Conservation (phyloP, 1,140 invertebrate species). For the Drosophila tsacasi region DNA sequence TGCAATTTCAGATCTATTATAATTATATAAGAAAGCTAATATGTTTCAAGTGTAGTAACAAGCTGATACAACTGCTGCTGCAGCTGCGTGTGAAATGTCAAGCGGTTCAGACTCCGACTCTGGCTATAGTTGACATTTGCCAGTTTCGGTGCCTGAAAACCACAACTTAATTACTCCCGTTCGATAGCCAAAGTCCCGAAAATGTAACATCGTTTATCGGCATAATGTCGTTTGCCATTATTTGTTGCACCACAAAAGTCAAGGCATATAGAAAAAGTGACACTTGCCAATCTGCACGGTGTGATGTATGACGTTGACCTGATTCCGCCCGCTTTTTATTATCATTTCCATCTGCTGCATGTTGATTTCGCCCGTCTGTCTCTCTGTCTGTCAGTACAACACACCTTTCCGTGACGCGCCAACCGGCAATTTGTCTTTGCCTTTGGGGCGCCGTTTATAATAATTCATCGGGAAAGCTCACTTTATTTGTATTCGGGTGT, state of each 20-base stretch:
- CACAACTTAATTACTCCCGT: conserved; percentile 73
- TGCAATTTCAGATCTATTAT: neutral
- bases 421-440: conserved; percentile 77
- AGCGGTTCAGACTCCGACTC: conserved; percentile 24
- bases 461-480: conserved; percentile 59
- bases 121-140: conserved; percentile 67
- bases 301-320: conserved; percentile 75
- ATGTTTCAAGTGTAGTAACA: conserved; percentile 16
- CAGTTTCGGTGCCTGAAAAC: conserved; percentile 35
- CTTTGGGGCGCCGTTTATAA: conserved; percentile 70
- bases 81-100: conserved; percentile 79
- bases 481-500: conserved; percentile 34
- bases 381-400: conserved; percentile 36
- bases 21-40: neutral
- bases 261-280: conserved; percentile 72
- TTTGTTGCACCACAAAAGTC: conserved; percentile 65
- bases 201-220: conserved; percentile 9
- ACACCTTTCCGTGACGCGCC: conserved; percentile 69
- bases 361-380: conserved; percentile 40
- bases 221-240: conserved; percentile 23
- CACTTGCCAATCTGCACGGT: conserved; percentile 69
- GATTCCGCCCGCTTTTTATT: conserved; percentile 65
- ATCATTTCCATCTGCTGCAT: conserved; percentile 62
- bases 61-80: conserved; percentile 29
- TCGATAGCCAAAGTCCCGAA: conserved; percentile 6